Base-by-base conservation (phyloP, 2,888 invertebrate species). In the Clistopyga incitator region DNA sequence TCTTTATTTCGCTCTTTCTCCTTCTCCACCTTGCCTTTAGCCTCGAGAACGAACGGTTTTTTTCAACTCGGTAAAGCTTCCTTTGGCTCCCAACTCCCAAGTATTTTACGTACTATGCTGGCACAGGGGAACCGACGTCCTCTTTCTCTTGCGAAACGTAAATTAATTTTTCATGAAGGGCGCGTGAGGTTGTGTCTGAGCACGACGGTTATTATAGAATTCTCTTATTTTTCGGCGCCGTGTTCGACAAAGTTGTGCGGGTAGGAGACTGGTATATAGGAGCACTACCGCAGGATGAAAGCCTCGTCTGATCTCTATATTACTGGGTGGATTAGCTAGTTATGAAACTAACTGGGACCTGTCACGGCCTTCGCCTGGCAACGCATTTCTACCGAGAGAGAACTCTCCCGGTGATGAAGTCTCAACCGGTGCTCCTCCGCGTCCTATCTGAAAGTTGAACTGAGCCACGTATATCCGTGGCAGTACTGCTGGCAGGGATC, bases 311-410 rank as follows among this genome's bases (percentile, higher is more conserved):
- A 92, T 91, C 90, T 91, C 91, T 90, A 88, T 90, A 92, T 91
- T 92, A 92, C 90, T 85, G 87, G 86, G 84, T 83, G 90, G 91
- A 91, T 92, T 92, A 91, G 90, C 89, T 90, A 89, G 90, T 92
- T 92, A 90, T 90, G 91, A 91, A 92, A 91, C 90, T 92, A 84
- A 84, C 81, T 81, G 70, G 76, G 81, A 80, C 52, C 84, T 78
- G 79, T 78, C 77, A 78, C 71, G 65, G 61, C 50, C 72, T 52
- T 61, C 45, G 34, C 52, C 68, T 45, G 72, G 34, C 42, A 81
- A 78, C 54, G 25, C 74, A 56, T 86, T 84, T 84, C 70, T 81
- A 47, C 74, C 67, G 23, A 13, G 65, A 61, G 42, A 20, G 54
- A 76, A 74, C 67, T 83, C 67, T 76, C 67, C 25, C 56, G 34